phyloP scores from a whole-genome alignment of 1,140 invertebrate genomes.

The Caenorhabditis inopinata region DNA sequence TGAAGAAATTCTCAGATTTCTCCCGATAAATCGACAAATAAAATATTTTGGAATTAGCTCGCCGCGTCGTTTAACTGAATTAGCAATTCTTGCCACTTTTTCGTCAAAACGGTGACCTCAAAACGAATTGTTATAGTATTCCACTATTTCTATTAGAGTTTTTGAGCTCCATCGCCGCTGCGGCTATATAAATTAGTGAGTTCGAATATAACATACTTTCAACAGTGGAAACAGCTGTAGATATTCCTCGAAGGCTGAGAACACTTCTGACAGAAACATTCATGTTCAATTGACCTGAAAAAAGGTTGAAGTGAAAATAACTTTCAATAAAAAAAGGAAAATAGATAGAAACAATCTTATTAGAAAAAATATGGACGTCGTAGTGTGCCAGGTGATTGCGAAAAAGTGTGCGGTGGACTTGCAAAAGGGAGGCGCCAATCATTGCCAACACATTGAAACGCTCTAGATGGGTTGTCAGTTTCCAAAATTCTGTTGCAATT shows the following conservation, averaged over 20 bases:
- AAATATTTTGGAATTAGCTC: too few relatives aligned
- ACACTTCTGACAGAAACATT: constrained; percentile 5
- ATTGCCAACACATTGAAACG: constrained; percentile 9
- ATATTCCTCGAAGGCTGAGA: background rate
- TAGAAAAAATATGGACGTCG: too few relatives aligned
- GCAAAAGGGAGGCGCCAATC: background rate
- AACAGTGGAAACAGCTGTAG: background rate
- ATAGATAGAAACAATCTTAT: background rate
- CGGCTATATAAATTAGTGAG: too few relatives aligned
- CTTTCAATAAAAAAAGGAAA: background rate
- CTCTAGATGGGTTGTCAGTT: background rate
- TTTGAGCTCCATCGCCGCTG: too few relatives aligned
- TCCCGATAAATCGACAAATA: too few relatives aligned
- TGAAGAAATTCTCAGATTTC: too few relatives aligned
- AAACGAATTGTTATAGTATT: too few relatives aligned
- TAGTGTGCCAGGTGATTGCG: background rate
- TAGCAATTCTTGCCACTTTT: too few relatives aligned
- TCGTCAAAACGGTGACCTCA: too few relatives aligned
- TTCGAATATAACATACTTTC: background rate
- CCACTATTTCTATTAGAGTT: too few relatives aligned
- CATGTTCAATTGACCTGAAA: constrained; percentile 23
- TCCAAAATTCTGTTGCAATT: too few relatives aligned
- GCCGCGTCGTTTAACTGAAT: too few relatives aligned
- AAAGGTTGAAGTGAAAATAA: background rate
- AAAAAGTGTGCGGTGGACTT: background rate